Percentiles rank a stretch among this genome's conserved stretches.
Evolutionary conservation across 2,888 invertebrate species (phyloP).

Genomic region (Syrphus vitripennis): DNA sequence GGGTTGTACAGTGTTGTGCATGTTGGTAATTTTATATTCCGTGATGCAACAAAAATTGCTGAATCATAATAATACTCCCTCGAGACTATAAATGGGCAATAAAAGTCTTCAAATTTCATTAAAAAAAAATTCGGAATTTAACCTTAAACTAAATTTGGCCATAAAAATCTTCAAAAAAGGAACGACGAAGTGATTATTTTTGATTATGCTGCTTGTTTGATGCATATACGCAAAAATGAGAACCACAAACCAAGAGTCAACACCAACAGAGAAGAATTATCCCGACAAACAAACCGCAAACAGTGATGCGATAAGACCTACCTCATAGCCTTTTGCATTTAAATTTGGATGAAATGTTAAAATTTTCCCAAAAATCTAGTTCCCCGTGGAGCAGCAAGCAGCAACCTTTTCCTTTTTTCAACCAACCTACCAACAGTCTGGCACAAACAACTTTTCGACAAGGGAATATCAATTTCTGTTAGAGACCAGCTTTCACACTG

Average conservation of each 20-base stretch:
- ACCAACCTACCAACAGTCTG: neutral
- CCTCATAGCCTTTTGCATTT: slow-evolving; percentile 29
- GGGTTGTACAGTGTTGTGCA: slow-evolving; percentile 8
- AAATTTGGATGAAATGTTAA: slow-evolving; percentile 18
- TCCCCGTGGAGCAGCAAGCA: neutral
- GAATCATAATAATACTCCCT: slow-evolving; percentile 30
- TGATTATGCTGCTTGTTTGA: slow-evolving; percentile 29
- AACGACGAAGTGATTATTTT: slow-evolving; percentile 13
- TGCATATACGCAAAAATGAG: neutral
- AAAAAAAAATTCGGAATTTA: slow-evolving; percentile 11
- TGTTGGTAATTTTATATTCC: slow-evolving; percentile 45
- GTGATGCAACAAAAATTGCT: slow-evolving; percentile 57
- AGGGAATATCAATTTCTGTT: slow-evolving; percentile 54
- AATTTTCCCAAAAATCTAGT: slow-evolving; percentile 25
- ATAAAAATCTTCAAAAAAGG: neutral
- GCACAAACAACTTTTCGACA: neutral
- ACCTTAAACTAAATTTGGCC: slow-evolving; percentile 6
- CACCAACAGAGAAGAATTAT: slow-evolving; percentile 22
- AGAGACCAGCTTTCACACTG: slow-evolving; percentile 35
- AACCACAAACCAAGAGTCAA: neutral
- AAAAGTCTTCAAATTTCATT: slow-evolving; percentile 29
- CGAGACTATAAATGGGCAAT: slow-evolving; percentile 48
- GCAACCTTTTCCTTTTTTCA: too few species aligned
- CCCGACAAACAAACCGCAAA: slow-evolving; percentile 58
- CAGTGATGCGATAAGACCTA: slow-evolving; percentile 66